These are phyloP conservation scores for Burhinus bistriatus DNA, from an alignment of 2,113 vertebrate species.

Conservation along the genomic window DNA sequence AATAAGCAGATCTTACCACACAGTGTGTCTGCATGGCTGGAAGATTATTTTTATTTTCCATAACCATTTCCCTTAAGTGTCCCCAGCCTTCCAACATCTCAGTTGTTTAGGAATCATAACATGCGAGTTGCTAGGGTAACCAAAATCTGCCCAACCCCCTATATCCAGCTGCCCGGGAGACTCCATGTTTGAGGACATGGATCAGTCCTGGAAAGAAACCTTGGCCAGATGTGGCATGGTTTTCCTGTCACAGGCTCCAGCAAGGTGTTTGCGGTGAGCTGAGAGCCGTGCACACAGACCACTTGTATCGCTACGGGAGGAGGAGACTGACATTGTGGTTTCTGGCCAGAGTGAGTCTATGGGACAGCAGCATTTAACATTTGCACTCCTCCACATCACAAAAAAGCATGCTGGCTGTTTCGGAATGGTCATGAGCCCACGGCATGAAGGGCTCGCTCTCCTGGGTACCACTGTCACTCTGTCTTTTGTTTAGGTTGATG, in stretches of 20 bases:
- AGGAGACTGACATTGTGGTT: neutral
- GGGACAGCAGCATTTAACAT: neutral
- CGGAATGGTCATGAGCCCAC: neutral
- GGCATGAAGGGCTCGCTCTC: neutral
- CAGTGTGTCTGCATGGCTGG: neutral
- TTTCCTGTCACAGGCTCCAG: neutral
- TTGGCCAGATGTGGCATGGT: neutral
- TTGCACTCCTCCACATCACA: neutral
- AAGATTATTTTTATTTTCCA: slow-evolving; percentile 18
- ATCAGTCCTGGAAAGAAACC: neutral
- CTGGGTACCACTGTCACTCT: neutral
- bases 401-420: neutral
- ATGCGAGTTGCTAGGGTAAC: slow-evolving; percentile 58
- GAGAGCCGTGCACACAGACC: accelerated
- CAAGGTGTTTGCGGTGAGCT: neutral
- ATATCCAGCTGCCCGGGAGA: neutral
- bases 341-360: neutral
- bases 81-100: slow-evolving; percentile 29
- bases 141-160: slow-evolving; percentile 9
- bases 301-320: accelerated
- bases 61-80: neutral
- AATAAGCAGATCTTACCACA: neutral
- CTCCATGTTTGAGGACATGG: neutral
- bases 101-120: slow-evolving; percentile 65
- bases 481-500: neutral